Evolutionary conservation across 2,113 vertebrate genomes (phyloP).

Genomic region (Chitala chitala): DNA sequence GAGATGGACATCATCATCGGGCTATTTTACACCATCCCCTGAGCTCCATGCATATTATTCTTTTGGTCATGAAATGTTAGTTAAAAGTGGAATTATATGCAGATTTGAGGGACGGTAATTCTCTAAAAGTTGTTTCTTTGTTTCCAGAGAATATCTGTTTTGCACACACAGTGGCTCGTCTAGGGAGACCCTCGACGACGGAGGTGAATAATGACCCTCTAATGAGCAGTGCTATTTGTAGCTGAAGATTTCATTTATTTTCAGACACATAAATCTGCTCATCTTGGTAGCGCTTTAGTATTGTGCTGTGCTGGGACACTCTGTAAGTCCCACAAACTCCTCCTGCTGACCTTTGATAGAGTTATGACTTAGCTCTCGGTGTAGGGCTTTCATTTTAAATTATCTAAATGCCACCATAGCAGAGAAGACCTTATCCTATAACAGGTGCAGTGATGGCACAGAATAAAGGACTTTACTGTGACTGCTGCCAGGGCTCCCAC

Average conservation of each 20-base stretch:
- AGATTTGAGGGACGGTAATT: not conserved
- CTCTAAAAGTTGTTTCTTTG: conserved; percentile 7
- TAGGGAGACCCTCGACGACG: not conserved
- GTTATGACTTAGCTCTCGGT: too few species aligned
- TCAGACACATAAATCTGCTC: not conserved
- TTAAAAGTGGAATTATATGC: not conserved
- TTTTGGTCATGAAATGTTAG: not conserved
- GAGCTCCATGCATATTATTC: too few species aligned
- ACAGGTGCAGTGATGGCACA: not conserved
- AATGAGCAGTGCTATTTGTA: conserved; percentile 7
- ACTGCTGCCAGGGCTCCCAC: not conserved
- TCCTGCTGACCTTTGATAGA: too few species aligned
- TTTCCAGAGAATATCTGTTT: not conserved
- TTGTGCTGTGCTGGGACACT: not conserved
- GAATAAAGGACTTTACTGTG: not conserved
- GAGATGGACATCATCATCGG: too few species aligned
- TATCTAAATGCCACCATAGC: conserved; percentile 1
- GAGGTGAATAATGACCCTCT: not conserved
- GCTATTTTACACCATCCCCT: too few species aligned
- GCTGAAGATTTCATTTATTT: not conserved
- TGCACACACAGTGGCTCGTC: not conserved
- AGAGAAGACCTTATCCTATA: not conserved
- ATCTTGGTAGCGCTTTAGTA: not conserved
- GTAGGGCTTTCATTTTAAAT: conserved; percentile 10
- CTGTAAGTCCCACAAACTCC: not conserved